phyloP scores from a whole-genome alignment of 1,140 invertebrate species.

The Drosophila prosaltans region DNA sequence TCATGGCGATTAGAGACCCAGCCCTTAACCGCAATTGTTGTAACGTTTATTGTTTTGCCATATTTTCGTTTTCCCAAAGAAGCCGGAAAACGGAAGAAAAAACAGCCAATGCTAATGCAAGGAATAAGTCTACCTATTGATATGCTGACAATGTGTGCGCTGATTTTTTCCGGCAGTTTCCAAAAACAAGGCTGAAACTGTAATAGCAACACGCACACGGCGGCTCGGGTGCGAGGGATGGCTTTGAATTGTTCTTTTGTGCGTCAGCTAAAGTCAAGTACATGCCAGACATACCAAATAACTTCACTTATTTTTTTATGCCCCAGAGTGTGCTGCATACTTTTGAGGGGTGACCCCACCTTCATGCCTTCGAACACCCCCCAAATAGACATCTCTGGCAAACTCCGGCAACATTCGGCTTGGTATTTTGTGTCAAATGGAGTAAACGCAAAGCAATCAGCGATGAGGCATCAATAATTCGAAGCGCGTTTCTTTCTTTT shows the following conservation, averaged over 20 bases:
- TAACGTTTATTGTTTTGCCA: constrained; percentile 66
- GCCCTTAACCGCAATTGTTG: constrained; percentile 40
- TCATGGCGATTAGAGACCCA: constrained; percentile 41
- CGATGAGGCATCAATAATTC: constrained; percentile 79
- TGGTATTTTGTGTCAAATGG: constrained; percentile 68
- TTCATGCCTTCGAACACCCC: not conserved
- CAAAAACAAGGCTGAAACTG: constrained; percentile 32
- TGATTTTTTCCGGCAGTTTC: constrained; percentile 49
- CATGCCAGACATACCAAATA: constrained; percentile 75
- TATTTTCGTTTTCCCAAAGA: constrained; percentile 47
- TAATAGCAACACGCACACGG: constrained; percentile 46
- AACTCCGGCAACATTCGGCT: constrained; percentile 12
- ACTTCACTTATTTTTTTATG: constrained; percentile 69
- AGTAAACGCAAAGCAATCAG: constrained; percentile 75
- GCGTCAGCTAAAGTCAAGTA: constrained; percentile 37
- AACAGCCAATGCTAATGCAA: constrained; percentile 30
- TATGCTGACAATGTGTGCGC: constrained; percentile 76
- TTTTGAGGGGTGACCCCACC: constrained; percentile 14
- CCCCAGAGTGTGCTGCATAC: constrained; percentile 35
- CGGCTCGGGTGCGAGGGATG: not conserved
- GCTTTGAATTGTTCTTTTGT: constrained; percentile 8
- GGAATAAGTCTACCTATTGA: constrained; percentile 44
- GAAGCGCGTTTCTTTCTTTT: constrained; percentile 59
- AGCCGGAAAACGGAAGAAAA: constrained; percentile 16
- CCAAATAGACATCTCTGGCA: not conserved